Percentiles rank a stretch among this genome's conserved stretches.
Evolutionary conservation across 2,888 invertebrate species (phyloP).

Genomic region (Andricus curvator): DNA sequence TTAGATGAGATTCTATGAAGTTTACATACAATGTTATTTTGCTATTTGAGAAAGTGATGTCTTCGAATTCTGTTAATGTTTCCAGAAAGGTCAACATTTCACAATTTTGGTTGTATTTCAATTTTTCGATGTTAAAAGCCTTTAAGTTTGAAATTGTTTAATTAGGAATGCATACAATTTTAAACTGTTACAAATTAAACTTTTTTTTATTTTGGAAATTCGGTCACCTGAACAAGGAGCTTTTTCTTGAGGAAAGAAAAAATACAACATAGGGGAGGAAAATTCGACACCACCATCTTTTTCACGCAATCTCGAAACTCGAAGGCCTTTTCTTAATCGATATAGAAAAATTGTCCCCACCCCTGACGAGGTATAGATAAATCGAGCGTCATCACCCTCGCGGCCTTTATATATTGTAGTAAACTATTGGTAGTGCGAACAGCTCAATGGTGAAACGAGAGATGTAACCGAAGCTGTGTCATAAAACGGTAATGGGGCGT

Average conservation of each 20-base stretch:
- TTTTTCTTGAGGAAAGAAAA: background rate
- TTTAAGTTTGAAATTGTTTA: no score
- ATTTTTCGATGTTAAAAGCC: no score
- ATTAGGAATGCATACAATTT: no score
- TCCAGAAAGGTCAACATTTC: no score
- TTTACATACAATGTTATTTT: no score
- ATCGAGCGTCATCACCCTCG: constrained; percentile 64
- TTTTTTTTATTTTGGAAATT: background rate
- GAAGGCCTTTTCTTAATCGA: constrained; percentile 3
- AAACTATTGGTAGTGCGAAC: constrained; percentile 76
- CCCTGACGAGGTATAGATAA: constrained; percentile 61
- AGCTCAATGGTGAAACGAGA: constrained; percentile 77
- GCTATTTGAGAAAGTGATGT: no score
- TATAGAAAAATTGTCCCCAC: constrained; percentile 22
- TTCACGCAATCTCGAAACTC: background rate
- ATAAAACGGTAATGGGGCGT: constrained; percentile 78
- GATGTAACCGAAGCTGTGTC: constrained; percentile 76
- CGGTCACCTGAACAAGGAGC: background rate
- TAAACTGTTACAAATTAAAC: no score
- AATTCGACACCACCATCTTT: background rate
- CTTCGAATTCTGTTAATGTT: no score
- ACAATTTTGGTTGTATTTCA: no score
- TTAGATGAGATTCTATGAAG: no score
- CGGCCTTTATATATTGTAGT: constrained; percentile 68
- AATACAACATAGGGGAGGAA: background rate